Percentiles rank a stretch among this genome's conserved stretches.
Conservation (phyloP, 2,113 vertebrate genomes). For the Callorhinus ursinus region DNA sequence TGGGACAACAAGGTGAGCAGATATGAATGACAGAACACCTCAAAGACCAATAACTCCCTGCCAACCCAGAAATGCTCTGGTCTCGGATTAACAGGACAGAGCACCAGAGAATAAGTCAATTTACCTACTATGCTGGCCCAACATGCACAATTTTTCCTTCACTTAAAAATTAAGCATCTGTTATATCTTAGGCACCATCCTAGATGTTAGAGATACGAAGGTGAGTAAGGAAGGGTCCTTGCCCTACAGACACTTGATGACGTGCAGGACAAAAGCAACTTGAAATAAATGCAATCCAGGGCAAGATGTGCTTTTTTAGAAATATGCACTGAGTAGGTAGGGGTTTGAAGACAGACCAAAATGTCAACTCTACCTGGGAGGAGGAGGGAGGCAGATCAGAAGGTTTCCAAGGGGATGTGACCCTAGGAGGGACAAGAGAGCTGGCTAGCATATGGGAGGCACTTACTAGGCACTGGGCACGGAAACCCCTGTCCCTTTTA, state of each 20-base stretch:
- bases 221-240: not conserved
- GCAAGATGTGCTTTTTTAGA: not conserved
- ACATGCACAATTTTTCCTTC: not conserved
- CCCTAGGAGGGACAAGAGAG: not conserved
- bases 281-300: not conserved
- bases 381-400: not conserved
- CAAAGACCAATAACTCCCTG: not conserved
- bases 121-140: not conserved
- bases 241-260: not conserved
- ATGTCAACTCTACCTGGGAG: not conserved
- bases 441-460: too few species aligned
- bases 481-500: too few species aligned
- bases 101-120: not conserved
- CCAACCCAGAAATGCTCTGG: not conserved
- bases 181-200: too few species aligned
- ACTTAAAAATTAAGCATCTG: not conserved
- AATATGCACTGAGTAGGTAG: not conserved
- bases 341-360: not conserved
- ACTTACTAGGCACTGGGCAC: not conserved
- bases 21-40: not conserved
- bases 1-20: fast-evolving
- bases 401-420: not conserved
- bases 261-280: not conserved
- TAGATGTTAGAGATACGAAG: not conserved
- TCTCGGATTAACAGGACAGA: not conserved